Evolutionary conservation across 2,888 invertebrate genomes (phyloP), one percentile per base, ranked within the genome.

Genomic region (Chesias legatella): DNA sequence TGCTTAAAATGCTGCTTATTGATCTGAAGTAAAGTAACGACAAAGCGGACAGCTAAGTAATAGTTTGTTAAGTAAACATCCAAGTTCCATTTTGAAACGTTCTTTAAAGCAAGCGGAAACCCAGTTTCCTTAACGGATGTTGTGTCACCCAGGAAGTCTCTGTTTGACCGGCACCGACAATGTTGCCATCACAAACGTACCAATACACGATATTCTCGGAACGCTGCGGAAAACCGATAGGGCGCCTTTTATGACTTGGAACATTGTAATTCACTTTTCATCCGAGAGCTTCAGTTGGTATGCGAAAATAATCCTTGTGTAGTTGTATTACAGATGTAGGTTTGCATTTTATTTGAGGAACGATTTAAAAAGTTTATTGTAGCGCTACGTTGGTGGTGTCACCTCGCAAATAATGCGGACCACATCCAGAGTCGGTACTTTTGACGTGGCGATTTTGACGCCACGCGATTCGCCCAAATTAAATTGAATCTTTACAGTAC

Each of bases 161-260:
- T 81, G 64, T 82, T 79, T 79, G 68, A 59, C 61, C 51, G 43
- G 21, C 43, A 59, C 73, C 71, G 73, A 72, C 74, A 72, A 69
- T 65, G 13, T 17, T 17, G 71, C 26, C 46, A 44, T 47, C 46
- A 47, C 70, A 64, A 60, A 45, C 32, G 61, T 66, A 65, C 71
- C 74, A 71, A 79, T 74, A 71, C 65, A 63, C 57, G 58, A 62
- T 72, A 49, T 83, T 82, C 83, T 69, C 47, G 60, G 82, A 80
- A 83, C 67, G 53, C 62, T 50, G 64, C 66, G 81, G 76, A 83
- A 82, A 81, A 79, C 69, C 73, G 78, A 79, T 76, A 82, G 74
- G 77, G 72, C 66, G 74, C 68, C 68, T 71, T 41, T 75, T 73
- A 78, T 59, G 71, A 63, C 60, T 61, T 64, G 63, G 63, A 63